Percentiles rank a stretch among this genome's conserved stretches.
These are phyloP conservation scores for Cosmorhoe ocellata DNA, from an alignment of 2,888 invertebrate genomes.

Conservation along the genomic window DNA sequence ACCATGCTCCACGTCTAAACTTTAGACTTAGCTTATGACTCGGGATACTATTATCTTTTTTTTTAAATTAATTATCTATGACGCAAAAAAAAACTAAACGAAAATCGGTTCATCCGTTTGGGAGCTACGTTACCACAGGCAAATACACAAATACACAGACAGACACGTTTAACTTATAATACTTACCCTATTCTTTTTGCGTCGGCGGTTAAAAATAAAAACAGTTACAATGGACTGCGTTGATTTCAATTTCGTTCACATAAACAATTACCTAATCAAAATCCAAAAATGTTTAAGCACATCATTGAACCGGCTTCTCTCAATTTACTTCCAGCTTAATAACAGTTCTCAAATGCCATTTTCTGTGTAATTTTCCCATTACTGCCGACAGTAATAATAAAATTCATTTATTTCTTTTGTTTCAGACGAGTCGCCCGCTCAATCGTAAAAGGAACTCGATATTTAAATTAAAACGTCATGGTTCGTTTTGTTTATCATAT, in stretches of 20 bases:
- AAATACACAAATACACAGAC: too few species aligned
- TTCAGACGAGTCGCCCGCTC: conserved; percentile 29
- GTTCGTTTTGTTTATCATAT: conserved; percentile 16
- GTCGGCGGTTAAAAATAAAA: too few species aligned
- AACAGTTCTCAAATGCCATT: conserved; percentile 14
- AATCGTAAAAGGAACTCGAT: conserved; percentile 24
- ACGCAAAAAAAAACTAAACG: too few species aligned
- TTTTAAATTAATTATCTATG: too few species aligned
- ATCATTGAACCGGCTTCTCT: conserved; percentile 9
- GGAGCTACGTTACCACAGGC: too few species aligned
- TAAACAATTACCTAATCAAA: conserved; percentile 18
- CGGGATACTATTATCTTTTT: too few species aligned
- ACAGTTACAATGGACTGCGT: not conserved
- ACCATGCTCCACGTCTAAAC: too few species aligned
- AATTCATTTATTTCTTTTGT: conserved; percentile 36
- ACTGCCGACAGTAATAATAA: conserved; percentile 19
- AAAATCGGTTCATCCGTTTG: too few species aligned
- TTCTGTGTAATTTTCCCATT: conserved; percentile 20
- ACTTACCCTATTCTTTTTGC: too few species aligned
- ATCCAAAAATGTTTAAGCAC: conserved; percentile 19
- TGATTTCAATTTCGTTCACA: not conserved
- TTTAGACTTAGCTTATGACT: too few species aligned
- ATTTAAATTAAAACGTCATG: conserved; percentile 24
- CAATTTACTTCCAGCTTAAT: conserved; percentile 16
- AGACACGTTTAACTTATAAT: too few species aligned